These are phyloP conservation scores for Coenobita brevimanus DNA, from an alignment of 1,140 invertebrate species.

Conservation along the genomic window DNA sequence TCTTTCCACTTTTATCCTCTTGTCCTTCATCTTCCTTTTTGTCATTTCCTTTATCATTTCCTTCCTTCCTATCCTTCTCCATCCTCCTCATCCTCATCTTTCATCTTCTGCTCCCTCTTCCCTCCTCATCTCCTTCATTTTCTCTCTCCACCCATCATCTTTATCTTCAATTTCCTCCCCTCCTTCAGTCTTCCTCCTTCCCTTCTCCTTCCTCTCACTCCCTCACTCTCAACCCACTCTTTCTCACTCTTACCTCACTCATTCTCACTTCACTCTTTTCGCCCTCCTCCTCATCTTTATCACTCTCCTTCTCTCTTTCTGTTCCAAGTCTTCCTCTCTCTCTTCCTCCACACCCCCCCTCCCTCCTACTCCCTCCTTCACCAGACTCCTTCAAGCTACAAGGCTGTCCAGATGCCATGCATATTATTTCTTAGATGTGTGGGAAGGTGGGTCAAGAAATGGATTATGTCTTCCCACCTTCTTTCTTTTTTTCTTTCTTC, in stretches of 20 bases:
- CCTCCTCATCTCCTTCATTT: neutral
- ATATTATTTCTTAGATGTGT: neutral
- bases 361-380: neutral
- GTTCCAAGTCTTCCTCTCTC: neutral
- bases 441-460: too few species aligned
- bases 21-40: neutral
- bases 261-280: neutral
- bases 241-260: too few species aligned
- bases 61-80: neutral
- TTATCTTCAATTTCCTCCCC: neutral
- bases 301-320: neutral
- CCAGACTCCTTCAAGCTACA: neutral
- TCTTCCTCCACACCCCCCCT: neutral
- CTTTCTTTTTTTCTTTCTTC: conserved; percentile 3
- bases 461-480: neutral
- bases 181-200: neutral
- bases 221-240: neutral
- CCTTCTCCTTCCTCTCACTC: neutral
- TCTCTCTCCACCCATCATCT: neutral
- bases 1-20: too few species aligned
- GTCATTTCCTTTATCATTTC: neutral
- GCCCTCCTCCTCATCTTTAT: neutral
- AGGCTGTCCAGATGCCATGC: neutral
- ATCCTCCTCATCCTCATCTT: neutral
- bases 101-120: neutral